Conservation (phyloP, 2,888 invertebrate species). For the Drosophila flavopinicola region DNA sequence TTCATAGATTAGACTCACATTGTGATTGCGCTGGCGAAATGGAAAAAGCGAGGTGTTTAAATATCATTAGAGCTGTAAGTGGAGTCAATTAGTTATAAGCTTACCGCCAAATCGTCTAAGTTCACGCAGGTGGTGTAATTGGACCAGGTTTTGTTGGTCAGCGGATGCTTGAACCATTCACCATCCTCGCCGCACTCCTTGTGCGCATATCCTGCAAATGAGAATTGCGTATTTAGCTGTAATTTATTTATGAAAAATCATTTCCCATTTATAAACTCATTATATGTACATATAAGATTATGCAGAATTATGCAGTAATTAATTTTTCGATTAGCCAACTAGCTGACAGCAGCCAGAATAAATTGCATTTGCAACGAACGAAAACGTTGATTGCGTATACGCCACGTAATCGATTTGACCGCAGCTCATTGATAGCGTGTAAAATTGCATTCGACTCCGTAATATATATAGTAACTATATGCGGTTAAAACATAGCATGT, state of each 20-base stretch:
- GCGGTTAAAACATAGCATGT: background rate
- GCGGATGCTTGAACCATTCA: slow-evolving; percentile 93
- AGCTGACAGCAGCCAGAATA: background rate
- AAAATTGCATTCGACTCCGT: background rate
- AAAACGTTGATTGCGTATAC: slow-evolving; percentile 27
- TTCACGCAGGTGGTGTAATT: slow-evolving; percentile 96
- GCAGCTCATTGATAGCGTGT: slow-evolving; percentile 35
- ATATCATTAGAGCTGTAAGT: slow-evolving; percentile 12
- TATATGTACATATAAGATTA: background rate
- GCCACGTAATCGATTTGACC: slow-evolving; percentile 31
- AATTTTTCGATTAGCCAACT: slow-evolving; percentile 21
- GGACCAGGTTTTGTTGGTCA: slow-evolving; percentile 91
- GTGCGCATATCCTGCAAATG: slow-evolving; percentile 89
- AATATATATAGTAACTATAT: background rate
- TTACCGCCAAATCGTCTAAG: slow-evolving; percentile 88
- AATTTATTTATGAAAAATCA: slow-evolving; percentile 11
- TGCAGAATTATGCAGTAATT: slow-evolving; percentile 23
- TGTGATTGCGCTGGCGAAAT: slow-evolving; percentile 88
- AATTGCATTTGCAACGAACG: slow-evolving; percentile 13
- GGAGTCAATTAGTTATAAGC: slow-evolving; percentile 6
- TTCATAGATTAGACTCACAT: slow-evolving; percentile 91
- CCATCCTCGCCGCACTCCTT: slow-evolving; percentile 92
- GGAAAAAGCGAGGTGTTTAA: background rate
- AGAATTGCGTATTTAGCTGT: background rate
- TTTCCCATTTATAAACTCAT: slow-evolving; percentile 3